Base-by-base conservation (phyloP, 2,113 vertebrate genomes). In the Osmerus mordax region DNA sequence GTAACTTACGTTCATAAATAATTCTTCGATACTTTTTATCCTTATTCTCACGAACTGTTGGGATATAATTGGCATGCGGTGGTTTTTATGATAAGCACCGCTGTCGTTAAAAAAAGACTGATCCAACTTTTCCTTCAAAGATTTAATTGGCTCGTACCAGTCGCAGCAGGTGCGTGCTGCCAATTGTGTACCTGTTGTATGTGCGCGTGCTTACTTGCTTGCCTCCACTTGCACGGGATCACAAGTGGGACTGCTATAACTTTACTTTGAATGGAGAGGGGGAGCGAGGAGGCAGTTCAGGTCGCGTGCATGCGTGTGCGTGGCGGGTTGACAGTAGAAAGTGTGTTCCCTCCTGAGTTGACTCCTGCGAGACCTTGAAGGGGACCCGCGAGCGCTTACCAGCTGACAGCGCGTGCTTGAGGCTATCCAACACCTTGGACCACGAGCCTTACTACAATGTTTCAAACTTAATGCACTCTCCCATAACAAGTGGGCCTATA, bases 331-430 rank as follows among this genome's bases (percentile, higher is more conserved):
- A 72, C n/a, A 58, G 54, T 3, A 81, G 82, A 87, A 89, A 90
- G 90, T 83, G 88, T 89, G 86, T 88, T 84, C 78, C 77, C 82
- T 88, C 89, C 92, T 76, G 87, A 87, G 84, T 76, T 83, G 73
- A 81, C 89, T 95, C 95, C 95, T 94, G 77, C 86, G 94, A 94
- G 95, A 94, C 92, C 70, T 59, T 81, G 85, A 93, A 88, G 93
- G 92, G 93, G 92, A 90, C 85, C 85, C 84, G 83, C 84, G 92
- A 86, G 94, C 96, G 96, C 96, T 97, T 94, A 95, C 96, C 97
- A 98, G 96, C 97, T 98, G 97, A 98, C 97, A 94, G 91, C 94
- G 95, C 93, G 95, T 96, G 95, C 94, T 94, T 87, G 91, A 92
- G 94, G 94, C 95, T 94, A 94, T 93, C 84, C 88, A 91, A 94